Percentiles rank a stretch among this genome's conserved stretches.
These are phyloP conservation scores for Dissostichus mawsoni DNA, from an alignment of 2,113 vertebrate genomes.

Conservation along the genomic window DNA sequence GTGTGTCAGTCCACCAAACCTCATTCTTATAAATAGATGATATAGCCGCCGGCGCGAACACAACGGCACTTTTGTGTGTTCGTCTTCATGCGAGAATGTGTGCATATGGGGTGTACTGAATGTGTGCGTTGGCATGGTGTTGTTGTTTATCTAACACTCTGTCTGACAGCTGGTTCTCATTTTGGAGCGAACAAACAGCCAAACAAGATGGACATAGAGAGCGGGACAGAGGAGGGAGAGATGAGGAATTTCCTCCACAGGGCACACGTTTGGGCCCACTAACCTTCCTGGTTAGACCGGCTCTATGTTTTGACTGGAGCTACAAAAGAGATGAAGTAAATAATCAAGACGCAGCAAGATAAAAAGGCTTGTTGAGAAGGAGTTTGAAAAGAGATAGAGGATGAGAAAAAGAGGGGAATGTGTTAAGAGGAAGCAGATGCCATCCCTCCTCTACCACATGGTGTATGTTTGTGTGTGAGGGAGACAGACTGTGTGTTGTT, in stretches of 20 bases:
- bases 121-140: conserved; percentile 69
- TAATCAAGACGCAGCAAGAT: conserved; percentile 2
- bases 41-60: conserved; percentile 62
- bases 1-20: conserved; percentile 70
- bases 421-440: conserved; percentile 68
- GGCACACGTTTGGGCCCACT: conserved; percentile 7
- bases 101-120: conserved; percentile 33
- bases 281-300: conserved; percentile 8
- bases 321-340: not conserved
- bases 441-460: conserved; percentile 57
- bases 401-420: conserved; percentile 85
- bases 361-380: conserved; percentile 24
- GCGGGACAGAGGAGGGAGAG: not conserved
- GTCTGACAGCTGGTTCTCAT: conserved; percentile 73
- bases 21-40: conserved; percentile 78
- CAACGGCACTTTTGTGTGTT: conserved; percentile 30
- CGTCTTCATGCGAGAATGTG: conserved; percentile 27
- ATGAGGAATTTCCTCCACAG: not conserved
- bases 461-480: conserved; percentile 42
- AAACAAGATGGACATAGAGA: conserved; percentile 54
- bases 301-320: not conserved
- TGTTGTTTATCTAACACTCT: conserved; percentile 75
- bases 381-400: conserved; percentile 79
- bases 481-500: conserved; percentile 39
- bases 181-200: conserved; percentile 69